Evolutionary conservation across 1,140 invertebrate species (phyloP), one percentile per base, ranked within the genome.

Genomic region (Tyrophagus putrescentiae): DNA sequence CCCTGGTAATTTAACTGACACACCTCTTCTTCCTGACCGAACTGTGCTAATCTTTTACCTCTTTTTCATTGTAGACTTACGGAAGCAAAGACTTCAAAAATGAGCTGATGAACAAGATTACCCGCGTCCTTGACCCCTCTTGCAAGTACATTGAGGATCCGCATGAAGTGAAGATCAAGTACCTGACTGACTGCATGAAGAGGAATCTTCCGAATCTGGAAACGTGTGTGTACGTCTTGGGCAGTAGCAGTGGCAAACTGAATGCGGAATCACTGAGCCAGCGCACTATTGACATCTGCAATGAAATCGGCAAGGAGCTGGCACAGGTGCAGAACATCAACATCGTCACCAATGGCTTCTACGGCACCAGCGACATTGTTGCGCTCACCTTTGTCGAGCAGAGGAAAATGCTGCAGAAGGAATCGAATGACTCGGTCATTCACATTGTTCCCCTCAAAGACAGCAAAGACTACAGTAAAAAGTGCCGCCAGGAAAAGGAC

Each of bases 261-360:
- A n/a, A n/a, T n/a, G n/a, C n/a, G n/a, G n/a, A n/a, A n/a, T n/a
- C n/a, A n/a, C 42, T 50, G 34, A 42, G 58, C 31, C 57, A 34
- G 11, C 52, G 65, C 54, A 50, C 65, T n/a, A 44, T 61, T 53
- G 62, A 64, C 32, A 66, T 72, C 18, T 71, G 69, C 65, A 66
- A 62, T 45, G 65, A 64, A 21, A 67, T 75, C 61, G 73, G 72
- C 21, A 64, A 52, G 42, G 61, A 68, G 32, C 64, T 75, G 27
- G 70, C 72, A 6, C 62, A 67, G 41, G 58, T 73, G 28, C 62
- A 65, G 6, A 64, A 65, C 25, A 59, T 74, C 9, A 65, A 64
- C 18, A 23, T 75, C 36, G 68, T 70, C 21, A 73, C 72, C 13
- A 70, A 70, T 54, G 73, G 73, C 5, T 69, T 66, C 57, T 68